phyloP scores from a whole-genome alignment of 2,113 vertebrate species.

The Lampris megalopsis region DNA sequence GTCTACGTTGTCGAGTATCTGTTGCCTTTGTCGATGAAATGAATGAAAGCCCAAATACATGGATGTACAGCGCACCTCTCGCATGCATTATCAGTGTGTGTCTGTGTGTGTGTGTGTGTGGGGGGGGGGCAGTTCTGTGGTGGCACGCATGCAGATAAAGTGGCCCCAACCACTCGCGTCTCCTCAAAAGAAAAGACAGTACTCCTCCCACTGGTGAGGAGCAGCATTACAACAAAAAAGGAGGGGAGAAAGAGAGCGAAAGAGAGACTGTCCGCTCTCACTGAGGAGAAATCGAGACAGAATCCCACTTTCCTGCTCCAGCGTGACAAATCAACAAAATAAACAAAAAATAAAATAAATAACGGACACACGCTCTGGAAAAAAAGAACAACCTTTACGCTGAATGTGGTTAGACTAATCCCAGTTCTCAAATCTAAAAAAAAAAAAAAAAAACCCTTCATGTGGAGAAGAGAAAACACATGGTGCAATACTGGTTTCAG shows the following conservation, averaged over 20 bases:
- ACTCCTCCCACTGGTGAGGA: slow-evolving; percentile 73
- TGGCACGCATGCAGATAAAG: slow-evolving; percentile 10
- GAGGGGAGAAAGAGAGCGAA: not conserved
- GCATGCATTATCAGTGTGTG: not conserved
- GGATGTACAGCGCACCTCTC: not conserved
- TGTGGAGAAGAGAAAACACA: no score
- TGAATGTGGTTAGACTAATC: no score
- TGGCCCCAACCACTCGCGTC: slow-evolving; percentile 20
- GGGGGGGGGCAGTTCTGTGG: slow-evolving; percentile 32
- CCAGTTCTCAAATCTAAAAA: no score
- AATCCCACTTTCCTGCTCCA: no score
- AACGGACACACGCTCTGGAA: no score
- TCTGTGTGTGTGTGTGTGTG: no score
- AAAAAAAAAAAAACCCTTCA: no score
- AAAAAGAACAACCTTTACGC: no score
- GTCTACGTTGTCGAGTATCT: not conserved
- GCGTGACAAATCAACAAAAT: no score
- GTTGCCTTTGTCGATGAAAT: slow-evolving; percentile 7
- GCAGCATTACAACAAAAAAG: slow-evolving; percentile 44
- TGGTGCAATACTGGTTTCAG: no score
- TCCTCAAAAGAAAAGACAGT: slow-evolving; percentile 63
- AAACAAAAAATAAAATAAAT: no score
- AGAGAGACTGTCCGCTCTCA: slow-evolving; percentile 3
- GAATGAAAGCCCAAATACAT: not conserved
- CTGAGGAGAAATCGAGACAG: not conserved